Percentiles rank a stretch among this genome's conserved stretches.
phyloP scores from a whole-genome alignment of 2,113 vertebrate species.

The Piprites chloris region DNA sequence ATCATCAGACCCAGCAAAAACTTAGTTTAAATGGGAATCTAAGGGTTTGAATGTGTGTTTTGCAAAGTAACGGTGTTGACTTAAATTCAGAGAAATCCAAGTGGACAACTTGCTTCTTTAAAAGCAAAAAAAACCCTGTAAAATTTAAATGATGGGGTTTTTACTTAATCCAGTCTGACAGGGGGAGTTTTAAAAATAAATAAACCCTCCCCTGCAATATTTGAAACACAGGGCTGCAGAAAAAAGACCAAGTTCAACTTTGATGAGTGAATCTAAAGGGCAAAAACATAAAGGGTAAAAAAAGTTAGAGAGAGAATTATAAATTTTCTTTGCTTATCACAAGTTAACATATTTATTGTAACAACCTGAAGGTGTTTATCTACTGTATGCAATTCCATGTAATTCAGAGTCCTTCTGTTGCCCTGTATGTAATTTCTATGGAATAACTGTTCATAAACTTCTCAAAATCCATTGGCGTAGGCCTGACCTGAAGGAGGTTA shows the following conservation, averaged over 20 bases:
- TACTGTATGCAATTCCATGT: neutral
- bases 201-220: neutral
- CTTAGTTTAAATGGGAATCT: neutral
- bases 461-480: neutral
- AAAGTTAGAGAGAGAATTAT: neutral
- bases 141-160: neutral
- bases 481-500: neutral
- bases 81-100: neutral
- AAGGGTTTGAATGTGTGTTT: neutral
- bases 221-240: neutral
- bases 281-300: neutral
- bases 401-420: neutral
- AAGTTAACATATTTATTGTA: neutral
- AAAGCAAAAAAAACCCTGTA: neutral
- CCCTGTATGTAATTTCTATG: neutral
- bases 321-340: neutral
- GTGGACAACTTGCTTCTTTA: neutral
- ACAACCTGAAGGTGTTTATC: neutral
- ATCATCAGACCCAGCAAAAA: neutral
- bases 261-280: neutral
- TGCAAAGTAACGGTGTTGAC: neutral
- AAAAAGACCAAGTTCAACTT: neutral
- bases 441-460: slow-evolving; percentile 4
- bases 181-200: slow-evolving; percentile 35
- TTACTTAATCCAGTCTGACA: neutral